A percentile compares a stretch with the other conserved stretches of the same genome.
These are phyloP conservation scores for Elaphurus davidianus DNA, from an alignment of 2,113 vertebrate species.

Conservation along the genomic window DNA sequence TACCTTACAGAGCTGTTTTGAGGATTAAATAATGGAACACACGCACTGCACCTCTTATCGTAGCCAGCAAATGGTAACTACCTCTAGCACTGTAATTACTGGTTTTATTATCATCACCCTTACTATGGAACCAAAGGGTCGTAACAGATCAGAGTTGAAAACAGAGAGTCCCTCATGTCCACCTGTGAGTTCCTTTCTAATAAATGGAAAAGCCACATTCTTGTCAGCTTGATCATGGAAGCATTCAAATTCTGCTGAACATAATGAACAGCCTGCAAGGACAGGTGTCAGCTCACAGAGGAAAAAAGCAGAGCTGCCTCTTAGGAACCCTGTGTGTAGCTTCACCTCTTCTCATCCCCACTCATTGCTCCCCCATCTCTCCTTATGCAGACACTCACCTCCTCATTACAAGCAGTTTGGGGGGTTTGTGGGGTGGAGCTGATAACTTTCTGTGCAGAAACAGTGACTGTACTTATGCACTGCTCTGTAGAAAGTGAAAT, in stretches of 20 bases:
- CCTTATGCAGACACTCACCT: neutral
- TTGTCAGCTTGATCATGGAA: conserved; percentile 47
- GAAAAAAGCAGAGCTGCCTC: conserved; percentile 52
- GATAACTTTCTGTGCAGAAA: conserved; percentile 78
- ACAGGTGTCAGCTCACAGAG: conserved; percentile 68
- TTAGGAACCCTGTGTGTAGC: conserved; percentile 59
- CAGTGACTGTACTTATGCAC: conserved; percentile 84
- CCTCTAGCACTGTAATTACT: neutral
- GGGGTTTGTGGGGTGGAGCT: neutral
- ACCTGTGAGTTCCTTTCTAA: conserved; percentile 55
- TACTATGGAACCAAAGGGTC: neutral
- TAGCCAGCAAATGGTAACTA: neutral
- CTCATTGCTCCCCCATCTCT: neutral
- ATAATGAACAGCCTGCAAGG: conserved; percentile 75
- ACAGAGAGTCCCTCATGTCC: neutral
- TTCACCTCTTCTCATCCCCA: neutral
- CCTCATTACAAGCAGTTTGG: conserved; percentile 80
- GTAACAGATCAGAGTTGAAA: conserved; percentile 21
- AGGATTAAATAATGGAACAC: neutral
- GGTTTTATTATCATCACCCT: neutral
- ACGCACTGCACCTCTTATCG: neutral
- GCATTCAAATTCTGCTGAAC: conserved; percentile 71
- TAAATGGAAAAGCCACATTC: conserved; percentile 50
- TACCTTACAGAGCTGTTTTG: neutral
- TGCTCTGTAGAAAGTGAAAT: conserved; percentile 85